Conservation (phyloP, 2,888 invertebrate genomes). For the Eurois occulta region DNA sequence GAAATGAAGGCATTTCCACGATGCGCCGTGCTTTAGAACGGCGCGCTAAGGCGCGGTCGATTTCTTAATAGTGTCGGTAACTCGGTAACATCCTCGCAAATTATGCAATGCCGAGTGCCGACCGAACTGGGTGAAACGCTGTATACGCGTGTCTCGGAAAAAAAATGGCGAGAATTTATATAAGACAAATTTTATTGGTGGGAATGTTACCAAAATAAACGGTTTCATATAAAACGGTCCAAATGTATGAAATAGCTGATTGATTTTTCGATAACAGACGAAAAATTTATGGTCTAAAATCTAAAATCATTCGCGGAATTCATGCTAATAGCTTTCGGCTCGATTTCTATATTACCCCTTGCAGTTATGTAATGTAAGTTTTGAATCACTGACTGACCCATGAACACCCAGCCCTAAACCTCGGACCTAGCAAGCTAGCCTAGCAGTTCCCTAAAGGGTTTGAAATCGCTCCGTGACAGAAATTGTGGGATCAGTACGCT, state of each 20-base stretch:
- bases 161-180: not conserved
- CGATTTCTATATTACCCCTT: too few species aligned
- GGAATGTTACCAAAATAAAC: not conserved
- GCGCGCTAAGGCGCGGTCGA: conserved; percentile 53
- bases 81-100: conserved; percentile 45
- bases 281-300: not conserved
- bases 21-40: conserved; percentile 39
- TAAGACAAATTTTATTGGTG: not conserved
- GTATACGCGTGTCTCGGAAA: not conserved
- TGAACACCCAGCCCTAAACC: not conserved
- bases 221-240: not conserved
- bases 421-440: too few species aligned
- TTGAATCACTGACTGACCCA: not conserved
- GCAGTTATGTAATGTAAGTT: too few species aligned
- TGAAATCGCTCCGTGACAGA: not conserved
- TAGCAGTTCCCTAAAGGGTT: not conserved
- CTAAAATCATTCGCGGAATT: too few species aligned
- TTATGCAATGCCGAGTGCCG: conserved; percentile 30
- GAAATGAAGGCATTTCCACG: conserved; percentile 38
- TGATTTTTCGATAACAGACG: too few species aligned
- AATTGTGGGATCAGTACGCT: not conserved
- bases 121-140: conserved; percentile 34
- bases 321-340: too few species aligned
- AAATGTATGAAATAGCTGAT: too few species aligned
- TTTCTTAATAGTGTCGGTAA: conserved; percentile 35